Conservation (phyloP, 2,888 invertebrate species). For the Scaptomyza flava region DNA sequence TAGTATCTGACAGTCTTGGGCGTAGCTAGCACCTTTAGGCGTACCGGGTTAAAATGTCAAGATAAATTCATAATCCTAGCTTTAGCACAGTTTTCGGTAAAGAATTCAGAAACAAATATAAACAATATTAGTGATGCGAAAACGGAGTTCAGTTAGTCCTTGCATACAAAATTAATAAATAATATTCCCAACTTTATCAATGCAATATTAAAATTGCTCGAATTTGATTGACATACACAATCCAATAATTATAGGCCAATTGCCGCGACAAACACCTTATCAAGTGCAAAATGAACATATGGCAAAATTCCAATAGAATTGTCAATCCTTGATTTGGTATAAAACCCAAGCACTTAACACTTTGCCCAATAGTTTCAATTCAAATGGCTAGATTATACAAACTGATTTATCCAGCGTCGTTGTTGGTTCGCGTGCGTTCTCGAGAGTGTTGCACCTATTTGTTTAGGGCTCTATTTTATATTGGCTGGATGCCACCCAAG, state of each 20-base stretch:
- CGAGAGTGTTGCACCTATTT: constrained; percentile 45
- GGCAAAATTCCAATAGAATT: background rate
- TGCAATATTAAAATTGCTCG: background rate
- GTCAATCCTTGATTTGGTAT: constrained; percentile 2
- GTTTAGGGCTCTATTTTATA: constrained; percentile 28
- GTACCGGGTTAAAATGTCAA: too few relatives aligned
- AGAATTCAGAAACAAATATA: too few relatives aligned
- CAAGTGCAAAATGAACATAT: constrained; percentile 12
- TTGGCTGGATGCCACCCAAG: constrained; percentile 52
- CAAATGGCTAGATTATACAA: constrained; percentile 29
- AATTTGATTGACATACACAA: constrained; percentile 16
- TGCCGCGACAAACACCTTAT: background rate
- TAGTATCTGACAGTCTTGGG: too few relatives aligned
- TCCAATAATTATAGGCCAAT: constrained; percentile 9
- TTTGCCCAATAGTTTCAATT: background rate
- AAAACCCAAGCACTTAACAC: constrained; percentile 9
- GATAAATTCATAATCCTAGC: too few relatives aligned
- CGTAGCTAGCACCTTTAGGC: too few relatives aligned
- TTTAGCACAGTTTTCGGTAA: too few relatives aligned
- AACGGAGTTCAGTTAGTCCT: too few relatives aligned
- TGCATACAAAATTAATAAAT: background rate
- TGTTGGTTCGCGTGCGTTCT: constrained; percentile 40
- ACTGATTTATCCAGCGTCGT: constrained; percentile 42
- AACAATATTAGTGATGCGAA: too few relatives aligned
- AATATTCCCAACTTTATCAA: background rate